Conservation (phyloP, 1,140 invertebrate species). For the Grapholita molesta region DNA sequence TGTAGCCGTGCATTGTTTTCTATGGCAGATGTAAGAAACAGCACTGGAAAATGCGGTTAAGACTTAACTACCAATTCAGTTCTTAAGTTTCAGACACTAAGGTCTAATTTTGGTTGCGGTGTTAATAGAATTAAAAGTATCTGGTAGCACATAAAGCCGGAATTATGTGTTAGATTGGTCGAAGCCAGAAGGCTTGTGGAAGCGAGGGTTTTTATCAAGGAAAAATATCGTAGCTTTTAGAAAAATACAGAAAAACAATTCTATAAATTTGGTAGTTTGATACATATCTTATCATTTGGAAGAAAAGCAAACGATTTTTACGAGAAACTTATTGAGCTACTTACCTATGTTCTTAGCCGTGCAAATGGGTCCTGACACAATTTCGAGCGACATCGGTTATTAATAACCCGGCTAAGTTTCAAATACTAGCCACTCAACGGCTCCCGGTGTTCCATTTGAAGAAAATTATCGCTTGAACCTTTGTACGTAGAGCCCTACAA, state of each 20-base stretch:
- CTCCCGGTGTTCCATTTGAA: too few relatives aligned
- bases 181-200: constrained; percentile 3
- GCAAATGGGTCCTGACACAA: too few relatives aligned
- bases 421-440: too few relatives aligned
- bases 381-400: too few relatives aligned
- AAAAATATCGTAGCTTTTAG: not conserved
- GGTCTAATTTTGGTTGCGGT: not conserved
- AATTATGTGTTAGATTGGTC: constrained; percentile 3
- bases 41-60: not conserved
- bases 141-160: not conserved
- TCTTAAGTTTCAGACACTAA: not conserved
- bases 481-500: too few relatives aligned
- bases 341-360: too few relatives aligned
- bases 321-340: too few relatives aligned
- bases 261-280: too few relatives aligned
- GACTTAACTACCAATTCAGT: not conserved
- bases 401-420: too few relatives aligned
- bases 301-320: too few relatives aligned
- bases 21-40: not conserved
- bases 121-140: not conserved
- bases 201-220: not conserved
- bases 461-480: too few relatives aligned
- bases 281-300: too few relatives aligned
- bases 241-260: not conserved
- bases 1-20: constrained; percentile 10